These are phyloP conservation scores for Nephrotoma appendiculata DNA, from an alignment of 2,888 invertebrate genomes.

Conservation along the genomic window DNA sequence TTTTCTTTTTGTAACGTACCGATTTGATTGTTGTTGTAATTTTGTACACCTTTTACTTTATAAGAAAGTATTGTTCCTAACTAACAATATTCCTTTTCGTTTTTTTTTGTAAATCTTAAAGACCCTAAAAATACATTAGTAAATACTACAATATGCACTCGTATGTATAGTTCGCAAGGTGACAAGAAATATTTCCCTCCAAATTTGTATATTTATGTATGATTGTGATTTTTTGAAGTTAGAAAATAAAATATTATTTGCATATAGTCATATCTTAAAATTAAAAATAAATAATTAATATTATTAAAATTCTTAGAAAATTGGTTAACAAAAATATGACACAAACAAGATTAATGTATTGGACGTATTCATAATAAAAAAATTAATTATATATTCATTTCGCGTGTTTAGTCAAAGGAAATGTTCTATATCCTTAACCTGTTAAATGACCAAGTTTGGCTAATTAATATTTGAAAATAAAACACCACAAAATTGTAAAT, in stretches of 20 bases:
- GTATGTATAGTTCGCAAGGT: not conserved
- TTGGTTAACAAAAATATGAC: not conserved
- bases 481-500: not conserved
- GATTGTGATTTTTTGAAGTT: not conserved
- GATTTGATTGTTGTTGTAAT: not conserved
- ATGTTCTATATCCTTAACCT: not conserved
- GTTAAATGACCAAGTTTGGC: not conserved
- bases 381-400: not conserved
- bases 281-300: not conserved
- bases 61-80: not conserved
- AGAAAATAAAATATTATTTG: not conserved
- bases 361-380: not conserved
- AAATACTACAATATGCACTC: not conserved
- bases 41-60: conserved; percentile 2
- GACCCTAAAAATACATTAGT: not conserved
- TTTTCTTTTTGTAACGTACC: conserved; percentile 2
- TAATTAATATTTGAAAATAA: not conserved
- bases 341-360: not conserved
- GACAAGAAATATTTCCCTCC: not conserved
- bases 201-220: not conserved
- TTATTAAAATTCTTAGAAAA: not conserved
- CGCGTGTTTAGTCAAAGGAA: not conserved
- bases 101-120: not conserved
- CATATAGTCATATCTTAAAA: not conserved
- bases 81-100: not conserved